Percentiles rank a stretch among this genome's conserved stretches.
phyloP scores from a whole-genome alignment of 2,113 vertebrate species.

The Elephas maximus region DNA sequence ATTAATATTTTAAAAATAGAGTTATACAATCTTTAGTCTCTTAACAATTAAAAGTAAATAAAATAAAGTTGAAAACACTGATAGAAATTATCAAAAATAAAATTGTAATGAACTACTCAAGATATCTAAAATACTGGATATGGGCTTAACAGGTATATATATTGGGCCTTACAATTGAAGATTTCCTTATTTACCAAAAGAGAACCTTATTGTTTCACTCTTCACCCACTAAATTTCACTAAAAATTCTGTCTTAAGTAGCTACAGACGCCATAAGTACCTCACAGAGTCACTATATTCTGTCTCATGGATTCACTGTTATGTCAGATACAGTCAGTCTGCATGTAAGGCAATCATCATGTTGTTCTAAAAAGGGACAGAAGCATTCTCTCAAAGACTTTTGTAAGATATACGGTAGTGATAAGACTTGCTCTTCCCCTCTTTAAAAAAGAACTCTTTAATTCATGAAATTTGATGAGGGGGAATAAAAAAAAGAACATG shows the following conservation, averaged over 20 bases:
- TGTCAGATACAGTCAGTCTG: not conserved
- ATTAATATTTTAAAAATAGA: not conserved
- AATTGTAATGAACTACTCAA: not conserved
- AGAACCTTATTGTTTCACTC: not conserved
- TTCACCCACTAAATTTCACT: not conserved
- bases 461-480: not conserved
- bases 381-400: not conserved
- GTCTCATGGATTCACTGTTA: not conserved
- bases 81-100: constrained; percentile 7
- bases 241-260: not conserved
- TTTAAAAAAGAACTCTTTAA: not conserved
- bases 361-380: not conserved
- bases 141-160: not conserved
- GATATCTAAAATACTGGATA: not conserved
- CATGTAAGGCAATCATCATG: not conserved
- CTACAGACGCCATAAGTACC: not conserved
- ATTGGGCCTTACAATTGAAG: not conserved
- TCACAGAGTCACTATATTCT: not conserved
- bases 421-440: not conserved
- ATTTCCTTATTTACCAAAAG: not conserved
- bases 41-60: not conserved
- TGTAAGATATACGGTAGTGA: not conserved
- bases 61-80: not conserved
- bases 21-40: not conserved
- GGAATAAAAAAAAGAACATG: rapidly evolving